A percentile compares a stretch with the other conserved stretches of the same genome.
Conservation (phyloP, 2,888 invertebrate species). For the Epinotia demarniana region DNA sequence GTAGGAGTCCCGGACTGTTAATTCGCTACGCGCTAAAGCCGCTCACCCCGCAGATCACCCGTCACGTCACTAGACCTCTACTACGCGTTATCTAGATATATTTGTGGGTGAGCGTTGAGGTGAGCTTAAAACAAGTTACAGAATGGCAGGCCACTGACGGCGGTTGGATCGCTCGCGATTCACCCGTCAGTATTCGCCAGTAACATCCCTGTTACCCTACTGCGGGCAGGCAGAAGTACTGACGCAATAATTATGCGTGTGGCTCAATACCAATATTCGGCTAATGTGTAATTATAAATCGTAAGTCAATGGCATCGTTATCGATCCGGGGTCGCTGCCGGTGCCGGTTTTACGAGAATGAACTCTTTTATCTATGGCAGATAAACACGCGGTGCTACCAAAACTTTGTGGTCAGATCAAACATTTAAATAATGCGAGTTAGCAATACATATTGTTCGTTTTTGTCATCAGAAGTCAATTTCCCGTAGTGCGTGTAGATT, state of each 20-base stretch:
- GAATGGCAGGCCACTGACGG: too few relatives aligned
- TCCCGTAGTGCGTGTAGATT: background rate
- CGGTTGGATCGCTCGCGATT: too few relatives aligned
- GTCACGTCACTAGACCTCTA: too few relatives aligned
- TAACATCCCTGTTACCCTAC: too few relatives aligned
- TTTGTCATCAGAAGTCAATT: background rate
- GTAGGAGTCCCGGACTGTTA: too few relatives aligned
- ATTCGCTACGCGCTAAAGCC: too few relatives aligned
- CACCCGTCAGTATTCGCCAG: too few relatives aligned
- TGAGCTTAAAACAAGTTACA: too few relatives aligned
- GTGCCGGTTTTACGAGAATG: constrained; percentile 39
- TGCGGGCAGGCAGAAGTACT: background rate
- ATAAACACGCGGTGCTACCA: constrained; percentile 21
- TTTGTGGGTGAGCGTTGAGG: too few relatives aligned
- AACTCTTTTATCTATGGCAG: constrained; percentile 34
- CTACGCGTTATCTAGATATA: too few relatives aligned
- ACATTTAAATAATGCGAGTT: background rate
- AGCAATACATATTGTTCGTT: background rate
- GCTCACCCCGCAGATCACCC: too few relatives aligned
- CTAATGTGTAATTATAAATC: constrained; percentile 13
- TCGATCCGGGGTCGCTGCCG: constrained; percentile 45
- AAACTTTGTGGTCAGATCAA: constrained; percentile 20
- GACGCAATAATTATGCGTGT: constrained; percentile 18
- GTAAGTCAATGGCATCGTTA: constrained; percentile 47
- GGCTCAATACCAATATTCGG: constrained; percentile 23